Conservation (phyloP, 2,797 vertebrate genomes). For the Sebastes cheni region DNA sequence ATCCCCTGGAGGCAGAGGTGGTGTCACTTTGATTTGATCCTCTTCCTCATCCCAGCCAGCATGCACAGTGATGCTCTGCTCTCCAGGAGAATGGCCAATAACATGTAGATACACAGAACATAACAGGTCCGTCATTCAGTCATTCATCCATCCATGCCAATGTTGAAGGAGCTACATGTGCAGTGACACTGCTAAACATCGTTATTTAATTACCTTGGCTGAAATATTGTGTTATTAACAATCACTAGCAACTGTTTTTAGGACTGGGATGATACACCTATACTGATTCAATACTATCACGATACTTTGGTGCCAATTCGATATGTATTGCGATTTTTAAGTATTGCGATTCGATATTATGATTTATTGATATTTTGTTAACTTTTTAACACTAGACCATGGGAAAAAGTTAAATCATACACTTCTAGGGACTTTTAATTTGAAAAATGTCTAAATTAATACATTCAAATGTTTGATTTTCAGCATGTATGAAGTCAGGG, state of each 20-base stretch:
- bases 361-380: no score
- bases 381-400: no score
- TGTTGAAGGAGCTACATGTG: neutral
- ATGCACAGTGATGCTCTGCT: conserved; percentile 22
- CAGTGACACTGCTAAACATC: neutral
- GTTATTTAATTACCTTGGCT: neutral
- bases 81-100: conserved; percentile 16
- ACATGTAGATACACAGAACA: neutral
- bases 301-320: no score
- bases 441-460: no score
- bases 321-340: no score
- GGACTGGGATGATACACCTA: no score
- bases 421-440: no score
- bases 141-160: neutral
- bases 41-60: conserved; percentile 28
- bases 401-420: no score
- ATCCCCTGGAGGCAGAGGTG: conserved; percentile 37
- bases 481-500: neutral
- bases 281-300: no score
- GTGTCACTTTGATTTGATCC: conserved; percentile 63
- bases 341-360: no score
- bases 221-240: neutral
- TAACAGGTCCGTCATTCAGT: neutral
- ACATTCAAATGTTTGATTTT: neutral
- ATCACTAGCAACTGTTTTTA: neutral